Percentiles rank a stretch among this genome's conserved stretches.
Conservation (phyloP, 2,888 invertebrate genomes). For the Aphodius sticticus region DNA sequence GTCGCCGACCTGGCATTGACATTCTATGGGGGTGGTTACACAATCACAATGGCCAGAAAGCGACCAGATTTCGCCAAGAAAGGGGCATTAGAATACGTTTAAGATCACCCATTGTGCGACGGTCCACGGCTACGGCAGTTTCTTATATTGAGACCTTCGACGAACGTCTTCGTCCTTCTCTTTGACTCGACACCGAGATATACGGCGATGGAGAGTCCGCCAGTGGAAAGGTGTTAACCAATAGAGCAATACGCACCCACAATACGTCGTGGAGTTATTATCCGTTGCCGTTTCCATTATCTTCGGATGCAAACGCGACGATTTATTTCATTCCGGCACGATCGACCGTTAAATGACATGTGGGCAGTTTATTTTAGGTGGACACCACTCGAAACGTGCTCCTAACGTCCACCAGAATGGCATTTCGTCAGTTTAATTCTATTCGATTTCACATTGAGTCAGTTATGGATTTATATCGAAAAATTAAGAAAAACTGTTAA, state of each 20-base stretch:
- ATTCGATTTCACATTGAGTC: background rate
- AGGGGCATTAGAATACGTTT: conserved; percentile 57
- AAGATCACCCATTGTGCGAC: conserved; percentile 50
- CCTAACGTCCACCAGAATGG: background rate
- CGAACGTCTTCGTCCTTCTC: background rate
- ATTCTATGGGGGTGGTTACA: conserved; percentile 61
- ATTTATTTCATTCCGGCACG: conserved; percentile 39
- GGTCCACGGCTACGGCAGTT: conserved; percentile 5
- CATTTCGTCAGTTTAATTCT: background rate
- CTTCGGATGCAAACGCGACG: conserved; percentile 32
- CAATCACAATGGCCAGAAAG: conserved; percentile 59
- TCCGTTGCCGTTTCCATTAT: conserved; percentile 33
- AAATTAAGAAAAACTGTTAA: no score
- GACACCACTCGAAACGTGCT: conserved; percentile 34
- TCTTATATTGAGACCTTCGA: conserved; percentile 5
- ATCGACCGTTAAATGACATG: conserved; percentile 49
- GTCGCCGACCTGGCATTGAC: conserved; percentile 55
- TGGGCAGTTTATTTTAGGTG: conserved; percentile 46
- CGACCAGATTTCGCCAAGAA: conserved; percentile 56
- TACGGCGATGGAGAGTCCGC: background rate
- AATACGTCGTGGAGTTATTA: conserved; percentile 33
- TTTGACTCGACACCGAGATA: conserved; percentile 17
- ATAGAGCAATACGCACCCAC: conserved; percentile 38
- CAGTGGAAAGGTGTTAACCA: conserved; percentile 42
- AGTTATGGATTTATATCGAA: background rate